Conservation (phyloP, 1,140 invertebrate genomes). For the Drosophila kohkoa region DNA sequence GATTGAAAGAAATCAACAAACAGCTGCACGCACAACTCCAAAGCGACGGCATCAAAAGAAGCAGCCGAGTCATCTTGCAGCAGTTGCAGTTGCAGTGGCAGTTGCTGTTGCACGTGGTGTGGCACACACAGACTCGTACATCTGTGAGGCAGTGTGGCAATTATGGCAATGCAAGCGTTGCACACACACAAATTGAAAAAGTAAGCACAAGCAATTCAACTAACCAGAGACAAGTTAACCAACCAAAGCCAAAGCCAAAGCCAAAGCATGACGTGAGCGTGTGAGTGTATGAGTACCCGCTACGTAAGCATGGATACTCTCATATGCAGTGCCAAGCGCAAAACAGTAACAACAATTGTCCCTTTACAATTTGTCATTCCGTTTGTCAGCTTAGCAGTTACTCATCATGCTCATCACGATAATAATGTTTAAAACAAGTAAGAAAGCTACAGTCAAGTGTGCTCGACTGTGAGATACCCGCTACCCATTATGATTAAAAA, state of each 20-base stretch:
- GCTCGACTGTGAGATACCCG: too few relatives aligned
- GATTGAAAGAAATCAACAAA: constrained; percentile 52
- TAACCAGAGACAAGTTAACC: constrained; percentile 26
- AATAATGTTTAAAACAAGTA: constrained; percentile 57
- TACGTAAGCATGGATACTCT: background rate
- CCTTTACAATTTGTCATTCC: constrained; percentile 61
- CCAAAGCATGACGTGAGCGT: constrained; percentile 27
- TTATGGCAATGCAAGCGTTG: constrained; percentile 62
- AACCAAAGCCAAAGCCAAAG: constrained; percentile 33
- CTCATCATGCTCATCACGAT: constrained; percentile 57
- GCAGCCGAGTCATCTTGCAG: constrained; percentile 52
- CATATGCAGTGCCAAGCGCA: constrained; percentile 5
- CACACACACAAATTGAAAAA: constrained; percentile 74
- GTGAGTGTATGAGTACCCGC: constrained; percentile 5
- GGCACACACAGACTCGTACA: constrained; percentile 4
- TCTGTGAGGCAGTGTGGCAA: constrained; percentile 46
- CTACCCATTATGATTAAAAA: too few relatives aligned
- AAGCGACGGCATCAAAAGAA: constrained; percentile 51
- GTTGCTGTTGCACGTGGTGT: constrained; percentile 44
- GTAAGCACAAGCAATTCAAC: constrained; percentile 47
- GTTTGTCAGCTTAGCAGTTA: constrained; percentile 50
- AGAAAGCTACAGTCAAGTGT: too few relatives aligned
- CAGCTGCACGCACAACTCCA: constrained; percentile 64
- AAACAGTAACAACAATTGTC: constrained; percentile 35
- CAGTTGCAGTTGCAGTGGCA: constrained; percentile 17